These are phyloP conservation scores for Nasalis larvatus DNA, from an alignment of 2,113 vertebrate genomes.

Conservation along the genomic window DNA sequence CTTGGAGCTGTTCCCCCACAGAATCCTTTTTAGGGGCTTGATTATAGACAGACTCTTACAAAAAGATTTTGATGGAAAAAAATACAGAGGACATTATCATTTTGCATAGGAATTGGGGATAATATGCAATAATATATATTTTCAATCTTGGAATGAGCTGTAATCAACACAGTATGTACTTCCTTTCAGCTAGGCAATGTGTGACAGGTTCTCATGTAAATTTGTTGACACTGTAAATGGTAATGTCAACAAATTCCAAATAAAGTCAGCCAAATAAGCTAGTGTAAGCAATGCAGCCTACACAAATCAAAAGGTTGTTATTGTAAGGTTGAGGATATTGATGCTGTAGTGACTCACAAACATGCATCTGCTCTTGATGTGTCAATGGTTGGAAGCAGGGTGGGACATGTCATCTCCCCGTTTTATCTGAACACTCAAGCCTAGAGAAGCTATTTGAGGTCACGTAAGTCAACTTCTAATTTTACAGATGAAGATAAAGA, in stretches of 20 bases:
- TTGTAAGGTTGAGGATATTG: fast-evolving
- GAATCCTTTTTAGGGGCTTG: background rate
- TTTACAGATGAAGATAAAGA: background rate
- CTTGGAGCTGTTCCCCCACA: background rate
- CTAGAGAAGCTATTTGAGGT: background rate
- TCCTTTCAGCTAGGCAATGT: slow-evolving; percentile 45
- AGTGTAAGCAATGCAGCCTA: background rate
- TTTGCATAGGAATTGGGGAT: background rate
- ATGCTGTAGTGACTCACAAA: background rate
- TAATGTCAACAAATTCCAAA: slow-evolving; percentile 71
- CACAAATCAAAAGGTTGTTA: background rate
- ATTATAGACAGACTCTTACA: slow-evolving; percentile 56
- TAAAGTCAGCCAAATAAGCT: slow-evolving; percentile 22
- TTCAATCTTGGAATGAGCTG: slow-evolving; percentile 60
- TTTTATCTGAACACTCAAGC: background rate
- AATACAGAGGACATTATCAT: slow-evolving; percentile 15
- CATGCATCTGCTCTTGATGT: fast-evolving
- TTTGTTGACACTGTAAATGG: slow-evolving; percentile 59
- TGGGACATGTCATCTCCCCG: fast-evolving
- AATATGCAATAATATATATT: slow-evolving; percentile 58
- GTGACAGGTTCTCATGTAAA: slow-evolving; percentile 46
- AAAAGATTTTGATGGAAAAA: slow-evolving; percentile 60
- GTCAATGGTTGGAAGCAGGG: background rate
- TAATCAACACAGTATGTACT: slow-evolving; percentile 70
- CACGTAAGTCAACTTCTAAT: background rate